phyloP scores from a whole-genome alignment of 2,113 vertebrate species.

The Thryonomys swinderianus region DNA sequence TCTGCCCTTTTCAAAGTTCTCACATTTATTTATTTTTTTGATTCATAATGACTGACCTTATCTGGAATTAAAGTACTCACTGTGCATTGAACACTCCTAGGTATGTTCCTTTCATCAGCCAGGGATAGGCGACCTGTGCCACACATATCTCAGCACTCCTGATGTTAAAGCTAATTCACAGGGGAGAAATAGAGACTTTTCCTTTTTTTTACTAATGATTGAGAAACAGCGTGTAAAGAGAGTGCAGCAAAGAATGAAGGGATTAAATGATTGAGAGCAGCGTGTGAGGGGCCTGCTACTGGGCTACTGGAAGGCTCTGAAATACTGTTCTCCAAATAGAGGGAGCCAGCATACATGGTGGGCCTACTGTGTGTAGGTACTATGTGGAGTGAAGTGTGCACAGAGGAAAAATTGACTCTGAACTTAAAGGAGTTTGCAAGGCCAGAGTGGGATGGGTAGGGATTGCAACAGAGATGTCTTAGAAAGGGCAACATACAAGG shows the following conservation, averaged over 20 bases:
- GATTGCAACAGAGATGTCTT: neutral
- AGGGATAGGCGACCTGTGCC: slow-evolving; percentile 48
- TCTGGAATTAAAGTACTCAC: slow-evolving; percentile 73
- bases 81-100: slow-evolving; percentile 49
- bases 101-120: slow-evolving; percentile 55
- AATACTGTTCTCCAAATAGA: neutral
- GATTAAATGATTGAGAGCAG: neutral
- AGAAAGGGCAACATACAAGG: neutral
- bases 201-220: neutral
- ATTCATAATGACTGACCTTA: slow-evolving; percentile 60
- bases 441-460: too few relatives aligned
- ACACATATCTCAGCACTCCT: slow-evolving; percentile 53
- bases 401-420: neutral
- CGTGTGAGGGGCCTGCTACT: neutral
- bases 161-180: slow-evolving; percentile 63
- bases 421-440: neutral
- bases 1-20: slow-evolving; percentile 1
- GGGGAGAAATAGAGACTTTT: slow-evolving; percentile 70
- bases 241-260: neutral
- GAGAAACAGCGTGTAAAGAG: slow-evolving; percentile 13
- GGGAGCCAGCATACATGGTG: neutral
- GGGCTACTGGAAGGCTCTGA: neutral
- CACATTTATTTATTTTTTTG: slow-evolving; percentile 62
- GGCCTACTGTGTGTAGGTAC: accelerated
- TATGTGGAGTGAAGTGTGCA: accelerated